phyloP scores from a whole-genome alignment of 2,797 vertebrate genomes.

The Gouania willdenowi region DNA sequence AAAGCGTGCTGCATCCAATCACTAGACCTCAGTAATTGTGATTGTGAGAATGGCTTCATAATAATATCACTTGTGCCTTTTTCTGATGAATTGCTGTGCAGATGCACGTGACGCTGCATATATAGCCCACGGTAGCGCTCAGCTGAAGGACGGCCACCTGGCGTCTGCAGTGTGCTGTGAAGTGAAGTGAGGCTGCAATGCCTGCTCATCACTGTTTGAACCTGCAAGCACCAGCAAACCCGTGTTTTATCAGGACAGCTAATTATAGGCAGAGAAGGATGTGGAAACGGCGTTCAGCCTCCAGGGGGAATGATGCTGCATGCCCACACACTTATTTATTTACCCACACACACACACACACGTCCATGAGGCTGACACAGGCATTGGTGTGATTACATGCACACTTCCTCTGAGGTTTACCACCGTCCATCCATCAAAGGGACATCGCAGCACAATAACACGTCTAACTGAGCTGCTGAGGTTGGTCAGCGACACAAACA shows the following conservation, averaged over 20 bases:
- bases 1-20: constrained; percentile 20
- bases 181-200: constrained; percentile 42
- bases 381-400: not conserved
- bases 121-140: constrained; percentile 48
- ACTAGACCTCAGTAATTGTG: constrained; percentile 30
- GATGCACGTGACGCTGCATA: constrained; percentile 41
- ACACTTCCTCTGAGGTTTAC: constrained; percentile 34
- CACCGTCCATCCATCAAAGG: constrained; percentile 38
- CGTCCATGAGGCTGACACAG: constrained; percentile 6
- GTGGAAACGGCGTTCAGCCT: constrained; percentile 53
- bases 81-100: constrained; percentile 61
- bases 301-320: constrained; percentile 36
- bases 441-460: constrained; percentile 41
- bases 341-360: constrained; percentile 4
- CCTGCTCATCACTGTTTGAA: constrained; percentile 68
- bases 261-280: constrained; percentile 61
- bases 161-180: constrained; percentile 49
- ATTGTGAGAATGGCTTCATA: constrained; percentile 39
- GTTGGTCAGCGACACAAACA: constrained; percentile 38
- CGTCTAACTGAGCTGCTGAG: constrained; percentile 25
- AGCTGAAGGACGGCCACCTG: constrained; percentile 68
- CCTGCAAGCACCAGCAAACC: constrained; percentile 55
- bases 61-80: constrained; percentile 45
- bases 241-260: constrained; percentile 57
- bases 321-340: constrained; percentile 54